A percentile compares a stretch with the other conserved stretches of the same genome.
phyloP scores from a whole-genome alignment of 2,113 vertebrate genomes.

The Pipra filicauda region DNA sequence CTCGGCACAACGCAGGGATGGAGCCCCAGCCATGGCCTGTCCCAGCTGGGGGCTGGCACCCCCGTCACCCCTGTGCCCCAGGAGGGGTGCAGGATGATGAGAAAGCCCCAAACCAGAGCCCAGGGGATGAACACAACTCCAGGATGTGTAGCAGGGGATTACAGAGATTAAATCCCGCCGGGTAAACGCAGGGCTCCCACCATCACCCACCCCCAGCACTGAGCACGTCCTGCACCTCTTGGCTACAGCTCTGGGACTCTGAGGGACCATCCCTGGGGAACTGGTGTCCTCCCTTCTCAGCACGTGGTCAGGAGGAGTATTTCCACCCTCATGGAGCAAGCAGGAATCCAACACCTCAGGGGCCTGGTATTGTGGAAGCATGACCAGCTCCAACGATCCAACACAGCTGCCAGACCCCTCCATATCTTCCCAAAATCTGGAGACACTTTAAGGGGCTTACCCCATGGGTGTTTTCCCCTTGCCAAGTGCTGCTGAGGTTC shows the following conservation, averaged over 20 bases:
- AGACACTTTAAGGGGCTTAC: background rate
- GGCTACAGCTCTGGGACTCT: background rate
- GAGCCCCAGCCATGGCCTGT: background rate
- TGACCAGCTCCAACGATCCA: fast-evolving
- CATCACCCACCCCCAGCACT: fast-evolving
- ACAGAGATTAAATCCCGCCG: background rate
- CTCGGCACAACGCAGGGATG: fast-evolving
- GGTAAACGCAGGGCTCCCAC: background rate
- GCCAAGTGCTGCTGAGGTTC: background rate
- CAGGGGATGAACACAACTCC: background rate
- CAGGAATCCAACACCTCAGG: background rate
- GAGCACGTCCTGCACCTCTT: background rate
- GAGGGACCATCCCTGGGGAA: background rate
- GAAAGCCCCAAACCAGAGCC: background rate
- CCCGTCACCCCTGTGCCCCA: background rate
- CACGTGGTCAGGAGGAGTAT: fast-evolving
- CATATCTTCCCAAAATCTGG: background rate
- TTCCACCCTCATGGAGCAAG: background rate
- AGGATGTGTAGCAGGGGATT: background rate
- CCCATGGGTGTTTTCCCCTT: background rate
- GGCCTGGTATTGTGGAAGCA: background rate
- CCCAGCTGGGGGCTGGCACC: fast-evolving
- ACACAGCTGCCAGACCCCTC: background rate
- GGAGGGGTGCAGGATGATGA: background rate
- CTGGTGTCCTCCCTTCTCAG: background rate